Evolutionary conservation across 2,113 vertebrate species (phyloP), one percentile per base, ranked within the genome.

Genomic region (Oceanites oceanicus): DNA sequence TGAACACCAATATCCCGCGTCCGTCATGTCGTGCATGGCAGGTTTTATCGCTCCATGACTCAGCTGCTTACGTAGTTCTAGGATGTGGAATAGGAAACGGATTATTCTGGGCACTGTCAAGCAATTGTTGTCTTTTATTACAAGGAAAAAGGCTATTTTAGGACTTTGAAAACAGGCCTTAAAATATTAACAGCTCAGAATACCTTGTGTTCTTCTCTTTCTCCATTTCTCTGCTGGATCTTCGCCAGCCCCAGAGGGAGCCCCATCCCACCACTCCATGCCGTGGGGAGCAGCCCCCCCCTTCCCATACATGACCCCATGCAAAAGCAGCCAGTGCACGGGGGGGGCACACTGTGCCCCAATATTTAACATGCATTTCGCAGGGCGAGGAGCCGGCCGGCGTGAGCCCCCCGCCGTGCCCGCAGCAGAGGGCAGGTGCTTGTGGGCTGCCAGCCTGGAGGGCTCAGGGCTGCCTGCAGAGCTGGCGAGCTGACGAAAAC

Each of bases 241-340:
- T 9, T 10, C 4, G 5, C 19, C 63, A 47, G 49, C 40, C 29
- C 34, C 47, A 12, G 56, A 27, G 75, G 12, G 21, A 47, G 56
- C 40, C 45, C 62, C 13, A 38, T 42, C 42, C 17, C 74, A 26
- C 14, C 56, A 17, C 45, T 15, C n/a, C n/a, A n/a, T 47, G 59
- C 75, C 5, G 0, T 4, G n/a, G 42, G 50, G 49, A 55, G 26
- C 50, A 25, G 50, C 45, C 56, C 47, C 21, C 0, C 22, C 63
- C 27, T 21, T 32, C 18, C 2, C 32, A 11, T 1, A 3, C 7
- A 0, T 0, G 13, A 14, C 8, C 59, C 9, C 0, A 0, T 15
- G 72, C 45, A 26, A 45, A 11, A 26, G 44, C 88, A 78, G 80
- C 61, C 0, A 5, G n/a, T 5, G 32, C 2, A 5, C 11, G 34